Evolutionary conservation across 92 coral and sea anemone genomes (phyloP).

Genomic region (Isaurus tuberculatus): DNA sequence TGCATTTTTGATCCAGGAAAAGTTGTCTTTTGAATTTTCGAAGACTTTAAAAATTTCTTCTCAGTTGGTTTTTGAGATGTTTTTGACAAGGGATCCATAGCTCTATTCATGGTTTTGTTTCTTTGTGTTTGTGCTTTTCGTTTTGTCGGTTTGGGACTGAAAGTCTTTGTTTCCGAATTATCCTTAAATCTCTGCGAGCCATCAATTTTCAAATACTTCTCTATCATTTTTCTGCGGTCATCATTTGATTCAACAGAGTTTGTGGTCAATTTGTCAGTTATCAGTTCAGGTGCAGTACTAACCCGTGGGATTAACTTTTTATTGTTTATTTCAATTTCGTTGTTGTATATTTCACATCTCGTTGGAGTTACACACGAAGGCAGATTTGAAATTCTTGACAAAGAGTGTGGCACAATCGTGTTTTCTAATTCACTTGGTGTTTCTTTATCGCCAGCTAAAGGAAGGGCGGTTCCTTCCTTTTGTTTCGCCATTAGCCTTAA

Average conservation of each 20-base stretch:
- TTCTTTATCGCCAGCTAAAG: background rate
- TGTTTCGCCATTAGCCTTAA: background rate
- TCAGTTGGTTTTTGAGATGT: background rate
- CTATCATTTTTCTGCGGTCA: background rate
- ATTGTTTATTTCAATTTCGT: background rate
- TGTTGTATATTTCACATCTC: background rate
- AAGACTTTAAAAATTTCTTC: background rate
- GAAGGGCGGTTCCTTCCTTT: background rate
- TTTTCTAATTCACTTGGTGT: background rate
- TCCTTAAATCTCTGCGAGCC: background rate
- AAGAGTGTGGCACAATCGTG: background rate
- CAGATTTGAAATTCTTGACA: background rate
- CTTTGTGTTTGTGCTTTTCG: background rate
- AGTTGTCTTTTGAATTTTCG: background rate
- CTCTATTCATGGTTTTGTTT: background rate
- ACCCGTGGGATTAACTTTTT: background rate
- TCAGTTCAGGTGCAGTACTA: background rate
- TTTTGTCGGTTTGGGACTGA: background rate
- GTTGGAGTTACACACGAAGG: background rate
- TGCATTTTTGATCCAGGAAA: background rate
- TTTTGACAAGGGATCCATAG: background rate
- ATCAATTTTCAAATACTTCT: background rate
- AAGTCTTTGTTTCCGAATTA: slow-evolving; percentile 1
- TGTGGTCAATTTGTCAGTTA: background rate
- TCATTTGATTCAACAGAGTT: background rate